Evolutionary conservation across 2,113 vertebrate genomes (phyloP), one percentile per base, ranked within the genome.

Genomic region (Mastomys coucha): DNA sequence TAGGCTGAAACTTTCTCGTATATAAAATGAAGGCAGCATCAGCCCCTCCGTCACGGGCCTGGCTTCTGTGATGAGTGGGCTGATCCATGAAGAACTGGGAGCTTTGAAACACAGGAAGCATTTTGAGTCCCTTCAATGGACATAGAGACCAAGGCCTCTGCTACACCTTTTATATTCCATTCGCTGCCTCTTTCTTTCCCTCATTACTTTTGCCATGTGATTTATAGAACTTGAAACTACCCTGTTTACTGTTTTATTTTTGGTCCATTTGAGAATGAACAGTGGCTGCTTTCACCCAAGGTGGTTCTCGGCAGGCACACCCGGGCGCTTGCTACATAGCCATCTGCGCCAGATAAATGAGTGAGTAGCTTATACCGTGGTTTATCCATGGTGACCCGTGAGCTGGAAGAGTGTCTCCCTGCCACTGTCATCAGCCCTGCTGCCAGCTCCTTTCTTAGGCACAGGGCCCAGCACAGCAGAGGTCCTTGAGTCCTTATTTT

Each of bases 231-330:
- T 75, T 45, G 53, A 87, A 87, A 80, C 72, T 26, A 16, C 87
- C 36, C 77, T 92, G 19, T 77, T 87, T 76, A 24, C 58, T 93
- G 75, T 75, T 95, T 82, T 53, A 73, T 39, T 93, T 96, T 49
- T 16, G 7, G 42, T 88, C 36, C 82, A 2, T 76, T 75, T 93
- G 56, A 86, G 33, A 87, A 7, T 82, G 33, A 65, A 56, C 65
- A 73, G 78, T 16, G 70, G n/a, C 16, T 84, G 14, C 67, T 94
- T 17, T 73, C 17, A n/a, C 36, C 80, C 73, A 31, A 36, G 86
- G 89, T 1, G 24, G 31, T 6, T 81, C 39, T 58, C 82, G n/a
- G n/a, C n/a, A n/a, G 49, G 65, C 42, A 69, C 42, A 72, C 2
- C 33, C 31, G 26, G 93, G 82, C 51, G 39, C 7, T 58, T 39